phyloP scores from a whole-genome alignment of 2,797 vertebrate genomes.

The Diplodus puntazzo region DNA sequence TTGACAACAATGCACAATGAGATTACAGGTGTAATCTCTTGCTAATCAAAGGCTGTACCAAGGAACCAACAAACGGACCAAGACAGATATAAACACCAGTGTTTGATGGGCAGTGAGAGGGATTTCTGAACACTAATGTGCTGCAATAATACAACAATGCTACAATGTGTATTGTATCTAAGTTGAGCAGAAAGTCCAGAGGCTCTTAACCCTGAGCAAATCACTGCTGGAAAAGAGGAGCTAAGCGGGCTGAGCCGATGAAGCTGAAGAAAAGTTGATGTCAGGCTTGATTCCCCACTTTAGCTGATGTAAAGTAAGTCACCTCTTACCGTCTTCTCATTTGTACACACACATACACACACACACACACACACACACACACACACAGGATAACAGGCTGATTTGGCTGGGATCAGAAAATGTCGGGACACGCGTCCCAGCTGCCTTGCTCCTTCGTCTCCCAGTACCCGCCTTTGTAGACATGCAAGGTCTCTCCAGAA shows the following conservation, averaged over 20 bases:
- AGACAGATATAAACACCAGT: constrained; percentile 31
- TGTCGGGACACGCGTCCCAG: constrained; percentile 92
- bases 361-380: too few species aligned
- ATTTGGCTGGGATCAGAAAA: constrained; percentile 86
- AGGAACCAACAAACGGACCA: constrained; percentile 14
- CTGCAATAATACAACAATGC: constrained; percentile 28
- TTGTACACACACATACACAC: background rate
- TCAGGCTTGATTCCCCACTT: constrained; percentile 26
- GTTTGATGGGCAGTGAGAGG: constrained; percentile 53
- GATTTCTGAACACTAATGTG: constrained; percentile 35
- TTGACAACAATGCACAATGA: constrained; percentile 2
- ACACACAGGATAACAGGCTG: constrained; percentile 1
- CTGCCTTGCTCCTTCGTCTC: constrained; percentile 92
- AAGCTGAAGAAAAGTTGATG: constrained; percentile 21
- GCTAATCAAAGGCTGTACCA: constrained; percentile 18
- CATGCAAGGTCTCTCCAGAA: constrained; percentile 90
- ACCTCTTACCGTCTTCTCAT: constrained; percentile 25
- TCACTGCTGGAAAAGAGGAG: constrained; percentile 39
- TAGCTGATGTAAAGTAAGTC: constrained; percentile 5
- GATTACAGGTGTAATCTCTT: background rate
- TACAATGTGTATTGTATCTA: constrained; percentile 24
- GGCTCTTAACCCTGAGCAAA: constrained; percentile 49
- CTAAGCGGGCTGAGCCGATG: constrained; percentile 9
- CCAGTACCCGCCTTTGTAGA: constrained; percentile 97
- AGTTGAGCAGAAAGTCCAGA: constrained; percentile 40